phyloP scores from a whole-genome alignment of 2,888 invertebrate genomes.

The Chalcis sispes region DNA sequence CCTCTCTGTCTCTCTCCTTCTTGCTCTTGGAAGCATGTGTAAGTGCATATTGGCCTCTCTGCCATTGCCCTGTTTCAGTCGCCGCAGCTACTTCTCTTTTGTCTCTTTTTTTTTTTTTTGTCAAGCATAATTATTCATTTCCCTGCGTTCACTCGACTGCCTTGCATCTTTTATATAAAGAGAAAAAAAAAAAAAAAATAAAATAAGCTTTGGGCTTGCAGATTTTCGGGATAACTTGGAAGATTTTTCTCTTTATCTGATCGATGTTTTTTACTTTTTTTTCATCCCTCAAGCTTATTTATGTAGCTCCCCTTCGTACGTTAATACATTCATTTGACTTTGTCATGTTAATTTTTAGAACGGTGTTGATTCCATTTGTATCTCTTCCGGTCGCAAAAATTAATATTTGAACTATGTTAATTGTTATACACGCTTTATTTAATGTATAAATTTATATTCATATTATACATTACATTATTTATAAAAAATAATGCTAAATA shows the following conservation, averaged over 20 bases:
- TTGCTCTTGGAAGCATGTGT: background rate
- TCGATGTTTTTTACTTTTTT: background rate
- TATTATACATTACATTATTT: too few relatives aligned
- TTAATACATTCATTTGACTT: too few relatives aligned
- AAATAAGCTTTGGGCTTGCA: background rate
- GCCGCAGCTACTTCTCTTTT: background rate
- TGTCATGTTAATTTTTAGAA: too few relatives aligned
- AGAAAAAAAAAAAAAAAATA: too few relatives aligned
- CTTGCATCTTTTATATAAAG: too few relatives aligned
- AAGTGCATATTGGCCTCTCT: background rate
- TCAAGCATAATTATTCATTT: slow-evolving; percentile 33
- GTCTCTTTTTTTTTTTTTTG: slow-evolving; percentile 4
- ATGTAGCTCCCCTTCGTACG: background rate
- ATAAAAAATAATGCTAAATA: too few relatives aligned
- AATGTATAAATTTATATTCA: too few relatives aligned
- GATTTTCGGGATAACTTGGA: too few relatives aligned
- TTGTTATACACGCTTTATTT: too few relatives aligned
- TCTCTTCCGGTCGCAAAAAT: too few relatives aligned
- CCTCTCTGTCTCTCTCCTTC: background rate
- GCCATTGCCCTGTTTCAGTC: background rate
- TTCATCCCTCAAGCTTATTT: background rate
- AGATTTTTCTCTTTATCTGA: background rate
- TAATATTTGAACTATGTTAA: too few relatives aligned
- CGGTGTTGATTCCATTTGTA: too few relatives aligned
- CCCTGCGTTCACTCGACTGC: slow-evolving; percentile 7